Percentiles rank a stretch among this genome's conserved stretches.
Conservation (phyloP, 2,888 invertebrate species). For the Autographa pulchrina region DNA sequence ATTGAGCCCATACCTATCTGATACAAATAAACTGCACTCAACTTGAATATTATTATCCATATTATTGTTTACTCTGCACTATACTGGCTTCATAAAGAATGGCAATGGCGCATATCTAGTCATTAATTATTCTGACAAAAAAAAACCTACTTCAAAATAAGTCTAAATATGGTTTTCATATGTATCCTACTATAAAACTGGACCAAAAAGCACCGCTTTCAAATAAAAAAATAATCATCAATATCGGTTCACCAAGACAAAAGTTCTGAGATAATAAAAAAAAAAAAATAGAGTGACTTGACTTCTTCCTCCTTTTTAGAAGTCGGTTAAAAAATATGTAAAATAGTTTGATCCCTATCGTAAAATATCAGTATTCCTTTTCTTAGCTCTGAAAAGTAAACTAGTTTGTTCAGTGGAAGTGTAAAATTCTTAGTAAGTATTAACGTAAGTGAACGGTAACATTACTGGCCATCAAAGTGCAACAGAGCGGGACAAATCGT, state of each 20-base stretch:
- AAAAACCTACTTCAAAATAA: too few relatives aligned
- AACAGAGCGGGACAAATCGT: background rate
- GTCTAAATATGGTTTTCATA: too few relatives aligned
- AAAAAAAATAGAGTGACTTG: too few relatives aligned
- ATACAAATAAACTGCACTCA: background rate
- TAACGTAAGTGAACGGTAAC: conserved; percentile 22
- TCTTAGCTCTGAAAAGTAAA: background rate
- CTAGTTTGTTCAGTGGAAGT: conserved; percentile 14
- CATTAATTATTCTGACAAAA: too few relatives aligned
- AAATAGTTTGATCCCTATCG: too few relatives aligned
- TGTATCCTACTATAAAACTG: too few relatives aligned
- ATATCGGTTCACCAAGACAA: too few relatives aligned
- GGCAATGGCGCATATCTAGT: background rate
- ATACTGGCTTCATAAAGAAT: background rate
- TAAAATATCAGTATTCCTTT: background rate
- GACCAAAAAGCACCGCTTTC: too few relatives aligned
- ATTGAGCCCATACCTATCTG: background rate
- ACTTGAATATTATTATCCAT: background rate
- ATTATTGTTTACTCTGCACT: background rate
- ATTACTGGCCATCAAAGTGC: background rate
- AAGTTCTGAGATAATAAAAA: too few relatives aligned
- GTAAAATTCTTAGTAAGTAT: conserved; percentile 18
- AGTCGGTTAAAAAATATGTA: too few relatives aligned
- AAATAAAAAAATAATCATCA: too few relatives aligned
- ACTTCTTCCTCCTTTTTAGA: too few relatives aligned